Evolutionary conservation across 2,113 vertebrate genomes (phyloP).

Genomic region (Cichladusa arquata): DNA sequence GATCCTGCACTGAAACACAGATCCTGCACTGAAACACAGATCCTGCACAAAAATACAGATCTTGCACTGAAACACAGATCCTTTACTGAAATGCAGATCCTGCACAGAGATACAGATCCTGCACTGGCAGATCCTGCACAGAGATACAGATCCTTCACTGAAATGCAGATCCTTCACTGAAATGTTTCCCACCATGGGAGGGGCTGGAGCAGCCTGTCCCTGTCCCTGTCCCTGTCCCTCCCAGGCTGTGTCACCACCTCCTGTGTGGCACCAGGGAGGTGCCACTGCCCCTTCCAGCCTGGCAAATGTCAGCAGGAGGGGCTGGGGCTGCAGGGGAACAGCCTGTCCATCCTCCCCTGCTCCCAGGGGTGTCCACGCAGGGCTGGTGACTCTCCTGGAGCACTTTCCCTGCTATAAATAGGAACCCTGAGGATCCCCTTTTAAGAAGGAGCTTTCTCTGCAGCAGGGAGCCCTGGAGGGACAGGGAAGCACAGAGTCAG

Average conservation of each 20-base stretch:
- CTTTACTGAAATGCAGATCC: fast-evolving
- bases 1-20: neutral
- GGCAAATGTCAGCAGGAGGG: neutral
- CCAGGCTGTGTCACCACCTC: neutral
- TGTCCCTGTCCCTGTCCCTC: neutral
- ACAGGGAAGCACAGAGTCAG: neutral
- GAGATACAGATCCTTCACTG: neutral
- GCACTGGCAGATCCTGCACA: neutral
- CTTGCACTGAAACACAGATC: too few relatives aligned
- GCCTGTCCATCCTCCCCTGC: neutral
- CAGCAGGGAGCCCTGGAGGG: neutral
- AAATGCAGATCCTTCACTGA: neutral
- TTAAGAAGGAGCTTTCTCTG: neutral
- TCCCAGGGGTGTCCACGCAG: neutral
- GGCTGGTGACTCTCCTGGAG: neutral
- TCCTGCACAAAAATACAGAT: neutral
- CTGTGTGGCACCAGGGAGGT: neutral
- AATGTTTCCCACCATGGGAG: fast-evolving
- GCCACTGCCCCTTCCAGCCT: neutral
- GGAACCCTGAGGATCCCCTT: neutral
- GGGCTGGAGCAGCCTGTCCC: neutral
- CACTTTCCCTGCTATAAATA: neutral
- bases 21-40: neutral
- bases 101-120: fast-evolving
- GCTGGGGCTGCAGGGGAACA: neutral